Evolutionary conservation across 2,888 invertebrate species (phyloP), one percentile per base, ranked within the genome.

Genomic region (Conchocele bisecta): DNA sequence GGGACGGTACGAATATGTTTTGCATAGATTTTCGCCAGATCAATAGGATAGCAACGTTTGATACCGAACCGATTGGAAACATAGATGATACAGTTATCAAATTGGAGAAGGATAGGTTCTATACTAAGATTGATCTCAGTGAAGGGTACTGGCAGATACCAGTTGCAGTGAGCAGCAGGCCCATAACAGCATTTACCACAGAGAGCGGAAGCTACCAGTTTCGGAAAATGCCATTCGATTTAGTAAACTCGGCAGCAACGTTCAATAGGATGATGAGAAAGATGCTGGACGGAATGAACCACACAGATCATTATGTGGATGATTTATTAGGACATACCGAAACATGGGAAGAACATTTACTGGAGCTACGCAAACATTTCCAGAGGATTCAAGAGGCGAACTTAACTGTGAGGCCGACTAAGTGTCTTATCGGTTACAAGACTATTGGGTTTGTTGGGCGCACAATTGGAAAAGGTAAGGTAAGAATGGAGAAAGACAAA

Each of bases 201-300:
- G 7, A n/a, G 6, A 42, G 6, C 7, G 42, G 42, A 6, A 22
- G 17, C n/a, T 42, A 42, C 22, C 42, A 42, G 42, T 42, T 42
- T 15, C n/a, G 22, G 6, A 42, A 42, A n/a, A 42, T 15, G n/a
- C 50, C 59, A 11, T 58, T 66, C 42, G 66, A 58, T 2, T 42
- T 58, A 51, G 42, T 66, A 1, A 66, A 51, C n/a, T 58, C 33
- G 1, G 48, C 50, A 7, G 51, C 51, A 3, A 66, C 66, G 7
- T 66, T 66, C 58, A 58, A 58, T 20, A 31, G 50, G 3, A 48
- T 58, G 58, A 66, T 66, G 57, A 26, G 58, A 41, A 35, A 39
- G 17, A 7, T 66, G 24, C 15, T 60, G 15, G 3, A 6, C 4
- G 50, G 50, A 9, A 26, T 24, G 17, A 28, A 48, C 22, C 2